Base-by-base conservation (phyloP, 2,797 vertebrate genomes). In the Saxicola maurus region DNA sequence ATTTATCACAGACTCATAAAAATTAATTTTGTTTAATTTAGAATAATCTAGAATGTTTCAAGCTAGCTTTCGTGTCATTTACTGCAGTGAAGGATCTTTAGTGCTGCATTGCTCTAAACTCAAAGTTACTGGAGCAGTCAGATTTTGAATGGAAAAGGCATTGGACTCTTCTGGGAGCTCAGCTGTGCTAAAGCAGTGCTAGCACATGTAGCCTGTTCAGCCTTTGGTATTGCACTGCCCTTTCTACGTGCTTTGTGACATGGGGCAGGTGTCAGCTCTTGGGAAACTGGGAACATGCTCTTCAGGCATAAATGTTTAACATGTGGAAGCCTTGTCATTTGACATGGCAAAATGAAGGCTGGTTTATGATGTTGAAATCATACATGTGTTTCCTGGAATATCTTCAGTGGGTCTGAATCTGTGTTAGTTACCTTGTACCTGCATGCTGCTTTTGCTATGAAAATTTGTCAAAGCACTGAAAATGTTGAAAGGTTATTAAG, bases 381-480 rank as follows among this genome's bases (percentile, higher is more conserved):
- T 37, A 15, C 12, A n/a, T 0, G 0, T 0, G 2, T 37, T 65
- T 59, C 25, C 48, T 84, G 64, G 59, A 57, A 66, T 30, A 55
- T 55, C 28, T 52, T 69, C 18, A 23, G 21, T 68, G 37, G 7
- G 11, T 81, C 48, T 75, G 55, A 42, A 75, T 16, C 30, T 27
- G 25, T 56, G 48, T 17, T 71, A 31, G 10, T 60, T 56, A 11
- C 37, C 8, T 51, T 82, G 7, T 28, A 59, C 74, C 51, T 48
- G 28, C 15, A 2, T 19, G 16, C 14, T 72, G 30, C 18, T 52
- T 67, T 60, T 76, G 15, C 33, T 55, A 1, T 40, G 72, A 69
- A 72, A 67, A 61, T 38, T 30, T 0, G 1, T 51, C 37, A 17
- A 28, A 64, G 45, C 13, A 9, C 27, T 71, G 8, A 35, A 77